Conservation (phyloP, 2,888 invertebrate genomes). For the Brachyptera risi region DNA sequence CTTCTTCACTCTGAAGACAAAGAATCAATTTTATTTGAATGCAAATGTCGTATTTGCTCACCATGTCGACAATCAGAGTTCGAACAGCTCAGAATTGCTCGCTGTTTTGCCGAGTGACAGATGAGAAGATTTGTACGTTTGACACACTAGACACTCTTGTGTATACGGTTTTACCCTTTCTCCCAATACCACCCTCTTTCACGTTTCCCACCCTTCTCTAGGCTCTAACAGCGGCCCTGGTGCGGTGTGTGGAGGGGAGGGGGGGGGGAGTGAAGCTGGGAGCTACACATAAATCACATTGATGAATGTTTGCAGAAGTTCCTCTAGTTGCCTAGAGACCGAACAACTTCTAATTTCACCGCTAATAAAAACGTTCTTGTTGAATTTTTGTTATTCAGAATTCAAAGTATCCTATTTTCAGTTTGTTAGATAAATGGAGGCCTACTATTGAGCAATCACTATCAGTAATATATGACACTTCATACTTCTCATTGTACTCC, state of each 20-base stretch:
- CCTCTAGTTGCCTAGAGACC: constrained; percentile 15
- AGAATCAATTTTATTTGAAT: constrained; percentile 6
- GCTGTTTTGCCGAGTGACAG: constrained; percentile 21
- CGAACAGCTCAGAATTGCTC: constrained; percentile 2
- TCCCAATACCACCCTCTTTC: constrained; percentile 1
- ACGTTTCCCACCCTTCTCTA: constrained; percentile 1
- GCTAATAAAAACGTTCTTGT: constrained; percentile 19
- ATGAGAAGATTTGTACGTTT: constrained; percentile 29
- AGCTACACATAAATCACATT: constrained; percentile 27
- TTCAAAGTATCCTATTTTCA: too few species aligned
- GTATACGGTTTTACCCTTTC: constrained; percentile 21
- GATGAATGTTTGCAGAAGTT: constrained; percentile 28
- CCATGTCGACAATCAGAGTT: constrained; percentile 8
- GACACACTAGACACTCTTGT: constrained; percentile 27
- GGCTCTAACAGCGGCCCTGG: background rate
- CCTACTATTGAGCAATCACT: too few species aligned
- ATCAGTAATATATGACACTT: too few species aligned
- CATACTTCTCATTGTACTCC: too few species aligned
- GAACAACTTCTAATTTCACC: constrained; percentile 18
- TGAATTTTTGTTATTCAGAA: too few species aligned
- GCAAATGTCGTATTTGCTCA: constrained; percentile 9
- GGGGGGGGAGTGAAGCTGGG: background rate
- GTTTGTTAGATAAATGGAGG: too few species aligned
- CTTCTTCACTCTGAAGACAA: background rate
- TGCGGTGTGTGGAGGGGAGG: too few species aligned